Base-by-base conservation (phyloP, 1,140 invertebrate genomes). In the Monochamus saltuarius region DNA sequence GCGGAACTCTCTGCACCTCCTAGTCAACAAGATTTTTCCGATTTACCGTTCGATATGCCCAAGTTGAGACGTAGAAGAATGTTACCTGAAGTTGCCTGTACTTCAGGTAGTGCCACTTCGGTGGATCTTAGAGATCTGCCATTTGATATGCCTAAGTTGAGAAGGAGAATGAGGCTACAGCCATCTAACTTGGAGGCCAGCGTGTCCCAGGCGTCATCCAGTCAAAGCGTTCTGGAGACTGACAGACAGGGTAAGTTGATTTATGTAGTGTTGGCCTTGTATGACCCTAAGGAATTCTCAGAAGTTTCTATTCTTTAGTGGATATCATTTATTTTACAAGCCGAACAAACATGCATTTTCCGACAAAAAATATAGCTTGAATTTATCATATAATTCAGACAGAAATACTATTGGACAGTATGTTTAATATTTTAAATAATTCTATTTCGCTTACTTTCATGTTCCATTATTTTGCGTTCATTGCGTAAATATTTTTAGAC, bases 11-110 rank as follows among this genome's bases (percentile, higher is more conserved):
- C 66, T 42, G 63, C 59, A 13, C 61, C 64, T 73, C 37, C 73
- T 70, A 59, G 74, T 73, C 64, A 78, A 73, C 65, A 78, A 13
- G 87, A 89, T 67, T 79, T 90, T 29, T 83, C 83, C 14, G 88
- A 91, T 77, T 80, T 93, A 56, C 91, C 91, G 0, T 94, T 93
- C 67, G 91, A 94, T 65, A 93, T 93, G 90, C 91, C 91, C n/a
- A 94, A 94, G 73, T 75, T 94, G 51, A 79, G 90, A 42, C 81
- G 91, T 45, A 83, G 87, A 73, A 82, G 89, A 61, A 77, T 82
- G 57, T 75, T 82, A 9, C 81, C 83, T 69, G 77, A 85, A 64
- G 81, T 83, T 38, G 82, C 82, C 7, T 85, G 84, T 42, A 89
- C 87, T 35, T 87, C 87, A 11, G 84, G 85, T 37, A 88, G 86